These are phyloP conservation scores for Caenorhabditis drosophilae DNA, from an alignment of 2,888 invertebrate species.

Conservation along the genomic window DNA sequence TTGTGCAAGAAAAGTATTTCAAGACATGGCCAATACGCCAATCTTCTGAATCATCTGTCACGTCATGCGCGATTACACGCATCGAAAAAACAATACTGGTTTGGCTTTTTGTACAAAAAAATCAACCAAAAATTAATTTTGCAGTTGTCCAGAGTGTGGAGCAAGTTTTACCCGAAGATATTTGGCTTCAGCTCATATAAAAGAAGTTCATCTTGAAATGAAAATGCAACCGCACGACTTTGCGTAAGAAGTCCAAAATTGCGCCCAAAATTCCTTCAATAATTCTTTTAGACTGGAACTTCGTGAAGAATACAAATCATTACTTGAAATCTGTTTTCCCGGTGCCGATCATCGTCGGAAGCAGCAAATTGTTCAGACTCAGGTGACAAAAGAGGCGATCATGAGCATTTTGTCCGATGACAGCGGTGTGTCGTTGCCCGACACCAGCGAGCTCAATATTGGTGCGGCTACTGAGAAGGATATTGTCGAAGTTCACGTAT, in stretches of 20 bases:
- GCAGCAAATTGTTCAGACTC: slow-evolving; percentile 17
- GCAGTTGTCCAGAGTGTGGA: slow-evolving; percentile 40
- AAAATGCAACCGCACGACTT: slow-evolving; percentile 33
- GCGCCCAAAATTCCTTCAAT: neutral
- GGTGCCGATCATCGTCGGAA: slow-evolving; percentile 30
- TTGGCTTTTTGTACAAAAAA: slow-evolving; percentile 1
- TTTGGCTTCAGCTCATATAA: slow-evolving; percentile 34
- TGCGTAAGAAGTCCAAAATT: slow-evolving; percentile 16
- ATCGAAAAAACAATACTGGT: slow-evolving; percentile 44
- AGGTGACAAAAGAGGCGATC: slow-evolving; percentile 21
- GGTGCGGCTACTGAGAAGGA: slow-evolving; percentile 22
- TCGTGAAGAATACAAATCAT: slow-evolving; percentile 33
- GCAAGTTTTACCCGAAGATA: slow-evolving; percentile 37
- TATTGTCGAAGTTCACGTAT: slow-evolving; percentile 33
- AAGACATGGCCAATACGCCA: slow-evolving; percentile 39
- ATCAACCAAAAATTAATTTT: neutral
- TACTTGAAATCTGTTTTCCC: slow-evolving; percentile 41
- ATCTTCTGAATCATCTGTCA: slow-evolving; percentile 42
- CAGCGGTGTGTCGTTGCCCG: slow-evolving; percentile 25
- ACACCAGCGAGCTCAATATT: slow-evolving; percentile 16
- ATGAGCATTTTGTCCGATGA: slow-evolving; percentile 30
- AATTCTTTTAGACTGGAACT: slow-evolving; percentile 33
- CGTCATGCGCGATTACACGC: slow-evolving; percentile 46
- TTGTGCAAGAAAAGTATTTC: slow-evolving; percentile 39
- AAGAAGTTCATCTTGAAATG: slow-evolving; percentile 21